A percentile compares a stretch with the other conserved stretches of the same genome.
phyloP scores from a whole-genome alignment of 2,797 vertebrate species.

The Myiothlypis chrysogaster region DNA sequence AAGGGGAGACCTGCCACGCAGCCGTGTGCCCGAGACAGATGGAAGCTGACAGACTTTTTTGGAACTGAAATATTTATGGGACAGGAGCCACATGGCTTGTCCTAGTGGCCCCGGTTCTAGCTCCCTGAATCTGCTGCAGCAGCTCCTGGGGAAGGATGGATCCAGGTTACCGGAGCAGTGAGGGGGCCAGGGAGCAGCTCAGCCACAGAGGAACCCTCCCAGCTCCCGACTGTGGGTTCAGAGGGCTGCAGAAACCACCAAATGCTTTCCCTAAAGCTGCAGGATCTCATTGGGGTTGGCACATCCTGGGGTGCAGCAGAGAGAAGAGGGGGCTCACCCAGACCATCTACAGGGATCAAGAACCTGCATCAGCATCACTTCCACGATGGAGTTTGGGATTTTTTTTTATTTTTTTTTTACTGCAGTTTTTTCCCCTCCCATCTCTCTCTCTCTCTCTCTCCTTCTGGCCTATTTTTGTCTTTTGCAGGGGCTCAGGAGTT shows the following conservation, averaged over 20 bases:
- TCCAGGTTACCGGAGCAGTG: background rate
- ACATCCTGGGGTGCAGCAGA: background rate
- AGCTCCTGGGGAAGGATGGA: background rate
- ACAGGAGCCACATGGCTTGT: background rate
- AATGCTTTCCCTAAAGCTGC: background rate
- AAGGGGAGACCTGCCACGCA: background rate
- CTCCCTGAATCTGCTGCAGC: background rate
- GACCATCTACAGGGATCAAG: background rate
- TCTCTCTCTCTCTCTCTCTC: background rate
- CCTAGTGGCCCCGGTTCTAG: background rate
- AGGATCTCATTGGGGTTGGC: background rate
- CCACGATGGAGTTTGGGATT: background rate
- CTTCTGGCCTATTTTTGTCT: constrained; percentile 70
- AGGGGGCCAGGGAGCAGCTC: background rate
- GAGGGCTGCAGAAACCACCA: background rate
- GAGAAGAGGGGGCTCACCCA: background rate
- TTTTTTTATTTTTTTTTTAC: background rate
- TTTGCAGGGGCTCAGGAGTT: constrained; percentile 63
- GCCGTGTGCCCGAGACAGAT: constrained; percentile 15
- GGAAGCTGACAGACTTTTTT: constrained; percentile 56
- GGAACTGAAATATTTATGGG: constrained; percentile 62
- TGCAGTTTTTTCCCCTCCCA: constrained; percentile 26
- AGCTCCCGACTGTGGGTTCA: background rate
- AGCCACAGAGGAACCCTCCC: background rate
- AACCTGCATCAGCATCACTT: background rate